A percentile compares a stretch with the other conserved stretches of the same genome.
Conservation (phyloP, 2,888 invertebrate genomes). For the Artemia sp. region DNA sequence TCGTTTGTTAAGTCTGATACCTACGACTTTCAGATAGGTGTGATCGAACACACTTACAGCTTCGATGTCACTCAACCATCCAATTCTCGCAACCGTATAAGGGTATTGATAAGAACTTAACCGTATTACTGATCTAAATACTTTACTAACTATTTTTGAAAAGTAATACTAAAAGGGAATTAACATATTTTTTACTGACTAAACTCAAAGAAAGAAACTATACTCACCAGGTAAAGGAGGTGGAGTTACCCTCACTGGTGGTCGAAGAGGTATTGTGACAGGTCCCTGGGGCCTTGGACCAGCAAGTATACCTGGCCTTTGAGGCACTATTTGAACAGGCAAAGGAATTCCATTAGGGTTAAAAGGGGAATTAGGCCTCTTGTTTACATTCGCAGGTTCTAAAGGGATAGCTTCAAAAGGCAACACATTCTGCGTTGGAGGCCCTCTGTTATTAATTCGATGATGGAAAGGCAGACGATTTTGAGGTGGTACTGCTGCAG, state of each 20-base stretch:
- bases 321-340: constrained; percentile 49
- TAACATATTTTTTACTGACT: too few relatives aligned
- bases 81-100: too few relatives aligned
- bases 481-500: constrained; percentile 32
- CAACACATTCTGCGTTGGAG: constrained; percentile 62
- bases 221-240: constrained; percentile 6
- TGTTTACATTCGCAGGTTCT: constrained; percentile 26
- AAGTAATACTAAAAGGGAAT: too few relatives aligned
- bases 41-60: too few relatives aligned
- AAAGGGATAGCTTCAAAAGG: constrained; percentile 29
- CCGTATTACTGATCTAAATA: too few relatives aligned
- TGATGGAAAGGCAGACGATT: constrained; percentile 7
- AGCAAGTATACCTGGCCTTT: constrained; percentile 34
- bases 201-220: too few relatives aligned
- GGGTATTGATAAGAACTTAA: too few relatives aligned
- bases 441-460: constrained; percentile 73
- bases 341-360: constrained; percentile 43
- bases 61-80: too few relatives aligned
- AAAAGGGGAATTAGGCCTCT: constrained; percentile 34
- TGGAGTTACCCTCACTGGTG: constrained; percentile 33
- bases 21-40: too few relatives aligned
- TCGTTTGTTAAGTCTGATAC: too few relatives aligned
- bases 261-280: constrained; percentile 39
- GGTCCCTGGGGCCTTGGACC: constrained; percentile 47
- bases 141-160: too few relatives aligned